Evolutionary conservation across 2,113 vertebrate genomes (phyloP), one percentile per base, ranked within the genome.

Genomic region (Lophius piscatorius): DNA sequence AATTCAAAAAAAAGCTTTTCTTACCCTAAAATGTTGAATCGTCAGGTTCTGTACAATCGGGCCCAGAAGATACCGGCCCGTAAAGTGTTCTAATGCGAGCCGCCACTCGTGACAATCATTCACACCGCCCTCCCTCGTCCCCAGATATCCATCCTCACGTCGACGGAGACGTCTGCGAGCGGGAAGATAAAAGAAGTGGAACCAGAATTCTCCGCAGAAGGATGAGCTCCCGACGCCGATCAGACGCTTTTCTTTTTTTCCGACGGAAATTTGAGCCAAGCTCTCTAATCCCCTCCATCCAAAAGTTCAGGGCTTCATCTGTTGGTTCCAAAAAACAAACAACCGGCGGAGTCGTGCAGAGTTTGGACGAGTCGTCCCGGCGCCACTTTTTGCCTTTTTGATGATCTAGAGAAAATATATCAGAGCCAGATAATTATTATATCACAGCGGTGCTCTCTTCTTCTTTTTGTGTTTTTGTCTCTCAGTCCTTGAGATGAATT

Each of bases 111-210:
- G n/a, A n/a, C n/a, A n/a, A n/a, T n/a, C n/a, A n/a, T n/a, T n/a
- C n/a, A n/a, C n/a, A n/a, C n/a, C n/a, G n/a, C n/a, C n/a, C n/a
- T n/a, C n/a, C 44, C 60, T 14, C 44, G 52, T 60, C 70, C n/a
- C 76, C 78, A 60, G 76, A 84, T 82, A 81, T 61, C 65, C 54
- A 65, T 83, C 83, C 77, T 81, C 52, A 69, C 51, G 23, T 34
- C 21, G 71, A 82, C 51, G 13, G 52, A 64, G 55, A 39, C 83
- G 66, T 88, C 86, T 88, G 88, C 84, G 76, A 44, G 55, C 72
- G 56, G 69, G 50, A 47, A 86, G 88, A 90, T 90, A 88, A 87
- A 87, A 81, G 49, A 66, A 61, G 54, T 58, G 74, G 41, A 65
- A 71, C 80, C 70, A 82, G 76, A 75, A 80, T 48, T 65, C 70